These are phyloP conservation scores for Carabus problematicus DNA, from an alignment of 2,888 invertebrate genomes.

Conservation along the genomic window DNA sequence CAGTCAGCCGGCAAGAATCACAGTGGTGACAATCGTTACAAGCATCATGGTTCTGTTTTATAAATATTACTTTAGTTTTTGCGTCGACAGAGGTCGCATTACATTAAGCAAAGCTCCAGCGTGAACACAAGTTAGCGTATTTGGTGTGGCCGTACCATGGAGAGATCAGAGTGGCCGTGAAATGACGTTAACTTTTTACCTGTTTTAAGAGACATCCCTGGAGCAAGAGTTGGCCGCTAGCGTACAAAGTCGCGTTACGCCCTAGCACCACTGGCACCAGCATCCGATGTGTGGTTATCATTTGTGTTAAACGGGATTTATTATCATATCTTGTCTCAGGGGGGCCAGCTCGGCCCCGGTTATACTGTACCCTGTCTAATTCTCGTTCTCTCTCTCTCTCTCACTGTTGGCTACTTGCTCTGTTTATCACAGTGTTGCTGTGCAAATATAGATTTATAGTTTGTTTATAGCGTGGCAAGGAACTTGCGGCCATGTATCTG, in stretches of 20 bases:
- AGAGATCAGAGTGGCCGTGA: conserved; percentile 17
- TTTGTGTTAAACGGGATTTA: conserved; percentile 42
- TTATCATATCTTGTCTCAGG: conserved; percentile 41
- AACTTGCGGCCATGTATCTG: not conserved
- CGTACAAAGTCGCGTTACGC: not conserved
- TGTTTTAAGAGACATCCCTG: conserved; percentile 39
- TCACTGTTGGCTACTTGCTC: not conserved
- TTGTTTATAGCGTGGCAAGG: conserved; percentile 31
- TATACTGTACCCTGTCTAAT: not conserved
- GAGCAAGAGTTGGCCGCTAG: conserved; percentile 17
- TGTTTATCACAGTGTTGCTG: not conserved
- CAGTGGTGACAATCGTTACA: no score
- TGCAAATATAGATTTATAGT: conserved; percentile 42
- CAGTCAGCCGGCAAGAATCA: no score
- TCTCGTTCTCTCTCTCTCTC: not conserved
- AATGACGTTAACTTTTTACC: conserved; percentile 40
- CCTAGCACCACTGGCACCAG: not conserved
- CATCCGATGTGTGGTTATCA: conserved; percentile 40
- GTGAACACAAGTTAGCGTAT: not conserved
- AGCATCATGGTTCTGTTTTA: not conserved
- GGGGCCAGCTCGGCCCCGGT: conserved; percentile 12
- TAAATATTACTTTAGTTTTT: conserved; percentile 8
- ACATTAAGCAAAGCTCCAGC: not conserved
- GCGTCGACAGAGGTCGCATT: not conserved
- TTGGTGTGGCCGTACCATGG: not conserved